A percentile compares a stretch with the other conserved stretches of the same genome.
Conservation (phyloP, 2,888 invertebrate species). For the Caenorhabditis sp. region DNA sequence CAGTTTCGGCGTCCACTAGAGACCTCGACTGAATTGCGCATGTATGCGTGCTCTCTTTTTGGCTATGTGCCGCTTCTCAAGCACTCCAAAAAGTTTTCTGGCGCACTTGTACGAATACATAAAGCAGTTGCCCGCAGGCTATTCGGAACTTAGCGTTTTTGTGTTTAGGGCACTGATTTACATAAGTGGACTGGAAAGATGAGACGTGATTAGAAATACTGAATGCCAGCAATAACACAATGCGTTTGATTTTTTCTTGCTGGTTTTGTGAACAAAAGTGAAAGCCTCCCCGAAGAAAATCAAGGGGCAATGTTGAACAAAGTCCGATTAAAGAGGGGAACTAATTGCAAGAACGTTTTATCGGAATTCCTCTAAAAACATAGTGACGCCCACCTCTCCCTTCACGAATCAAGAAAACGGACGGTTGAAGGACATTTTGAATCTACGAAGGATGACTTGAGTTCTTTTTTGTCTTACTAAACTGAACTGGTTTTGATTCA, state of each 20-base stretch:
- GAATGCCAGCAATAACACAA: conserved; percentile 11
- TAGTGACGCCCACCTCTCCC: conserved; percentile 30
- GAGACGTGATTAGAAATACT: conserved; percentile 35
- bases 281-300: conserved; percentile 40
- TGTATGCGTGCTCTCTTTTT: conserved; percentile 58
- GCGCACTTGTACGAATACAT: conserved; percentile 60
- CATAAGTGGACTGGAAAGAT: conserved; percentile 50
- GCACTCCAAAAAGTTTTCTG: conserved; percentile 34
- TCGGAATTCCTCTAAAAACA: conserved; percentile 25
- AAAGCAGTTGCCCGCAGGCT: conserved; percentile 53
- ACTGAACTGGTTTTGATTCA: neutral
- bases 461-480: neutral
- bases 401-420: conserved; percentile 12
- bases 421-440: conserved; percentile 1
- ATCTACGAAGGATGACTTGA: too few species aligned
- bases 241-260: conserved; percentile 19
- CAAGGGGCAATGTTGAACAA: conserved; percentile 38
- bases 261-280: conserved; percentile 44
- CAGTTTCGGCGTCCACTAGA: conserved; percentile 59
- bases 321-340: conserved; percentile 40
- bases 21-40: conserved; percentile 48
- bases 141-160: conserved; percentile 44
- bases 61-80: conserved; percentile 54
- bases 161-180: conserved; percentile 27
- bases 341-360: conserved; percentile 58